A percentile compares a stretch with the other conserved stretches of the same genome.
Conservation (phyloP, 2,888 invertebrate genomes). For the Seira sanloemensis region DNA sequence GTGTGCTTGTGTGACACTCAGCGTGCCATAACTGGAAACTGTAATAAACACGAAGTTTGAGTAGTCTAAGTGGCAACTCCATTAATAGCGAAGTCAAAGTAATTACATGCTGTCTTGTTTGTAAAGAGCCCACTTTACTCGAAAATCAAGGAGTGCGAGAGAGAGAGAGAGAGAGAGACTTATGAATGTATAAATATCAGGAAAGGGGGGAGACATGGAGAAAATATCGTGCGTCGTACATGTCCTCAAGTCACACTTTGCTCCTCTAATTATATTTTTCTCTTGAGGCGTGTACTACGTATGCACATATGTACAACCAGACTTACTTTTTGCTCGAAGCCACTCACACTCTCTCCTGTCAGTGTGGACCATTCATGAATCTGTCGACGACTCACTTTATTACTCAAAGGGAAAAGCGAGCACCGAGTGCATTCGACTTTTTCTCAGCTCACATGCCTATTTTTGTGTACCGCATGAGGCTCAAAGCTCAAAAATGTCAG, state of each 20-base stretch:
- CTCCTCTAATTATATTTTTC: background rate
- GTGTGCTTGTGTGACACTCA: conserved; percentile 20
- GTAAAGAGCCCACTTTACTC: conserved; percentile 49
- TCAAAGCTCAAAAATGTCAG: too few relatives aligned
- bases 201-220: background rate
- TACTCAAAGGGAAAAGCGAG: conserved; percentile 30
- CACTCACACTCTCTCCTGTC: conserved; percentile 36
- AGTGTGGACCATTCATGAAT: conserved; percentile 59
- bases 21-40: background rate
- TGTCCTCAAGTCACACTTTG: background rate
- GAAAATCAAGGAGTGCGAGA: background rate
- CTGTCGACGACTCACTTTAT: conserved; percentile 63
- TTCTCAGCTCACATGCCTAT: background rate
- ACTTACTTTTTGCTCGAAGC: background rate
- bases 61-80: conserved; percentile 39
- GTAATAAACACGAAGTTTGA: background rate
- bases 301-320: background rate
- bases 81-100: conserved; percentile 46
- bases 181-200: background rate
- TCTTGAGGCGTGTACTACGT: background rate
- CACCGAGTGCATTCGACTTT: background rate
- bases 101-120: conserved; percentile 66
- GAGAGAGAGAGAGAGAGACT: too few relatives aligned
- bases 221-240: background rate
- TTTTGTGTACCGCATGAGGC: too few relatives aligned